A percentile compares a stretch with the other conserved stretches of the same genome.
Evolutionary conservation across 2,797 vertebrate genomes (phyloP).

Genomic region (Taenioides sp.): DNA sequence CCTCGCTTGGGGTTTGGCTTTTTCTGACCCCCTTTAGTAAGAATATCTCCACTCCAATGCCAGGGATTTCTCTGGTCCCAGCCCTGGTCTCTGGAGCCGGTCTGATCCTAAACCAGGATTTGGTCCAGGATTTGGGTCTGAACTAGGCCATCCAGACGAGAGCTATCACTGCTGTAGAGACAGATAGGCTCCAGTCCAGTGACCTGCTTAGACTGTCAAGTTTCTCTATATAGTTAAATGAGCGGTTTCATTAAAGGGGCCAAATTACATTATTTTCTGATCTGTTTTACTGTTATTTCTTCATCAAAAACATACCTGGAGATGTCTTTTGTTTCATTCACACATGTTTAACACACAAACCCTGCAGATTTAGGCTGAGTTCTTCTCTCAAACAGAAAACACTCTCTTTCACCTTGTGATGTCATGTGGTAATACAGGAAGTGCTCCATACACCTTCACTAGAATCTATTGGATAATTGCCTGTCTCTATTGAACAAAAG

Average conservation of each 20-base stretch:
- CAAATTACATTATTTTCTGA: too few species aligned
- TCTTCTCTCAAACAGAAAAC: too few species aligned
- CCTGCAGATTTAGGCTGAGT: too few species aligned
- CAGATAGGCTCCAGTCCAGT: slow-evolving; percentile 63
- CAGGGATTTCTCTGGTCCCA: slow-evolving; percentile 26
- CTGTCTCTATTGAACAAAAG: too few species aligned
- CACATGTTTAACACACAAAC: too few species aligned
- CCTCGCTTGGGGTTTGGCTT: slow-evolving; percentile 32
- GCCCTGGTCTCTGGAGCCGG: slow-evolving; percentile 28
- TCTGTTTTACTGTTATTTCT: too few species aligned
- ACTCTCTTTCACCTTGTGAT: too few species aligned
- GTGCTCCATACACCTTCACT: too few species aligned
- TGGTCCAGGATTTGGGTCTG: slow-evolving; percentile 16
- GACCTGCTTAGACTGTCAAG: slow-evolving; percentile 47
- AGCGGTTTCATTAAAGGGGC: neutral
- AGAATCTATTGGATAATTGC: too few species aligned
- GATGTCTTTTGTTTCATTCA: too few species aligned
- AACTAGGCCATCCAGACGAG: slow-evolving; percentile 49
- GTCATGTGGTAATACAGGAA: too few species aligned
- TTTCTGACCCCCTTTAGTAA: slow-evolving; percentile 24
- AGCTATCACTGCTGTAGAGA: slow-evolving; percentile 55
- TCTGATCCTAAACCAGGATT: slow-evolving; percentile 32
- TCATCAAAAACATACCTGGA: too few species aligned
- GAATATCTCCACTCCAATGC: slow-evolving; percentile 43
- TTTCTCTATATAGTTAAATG: slow-evolving; percentile 41